A percentile compares a stretch with the other conserved stretches of the same genome.
phyloP scores from a whole-genome alignment of 2,888 invertebrate genomes.

The Branchellion lobata region DNA sequence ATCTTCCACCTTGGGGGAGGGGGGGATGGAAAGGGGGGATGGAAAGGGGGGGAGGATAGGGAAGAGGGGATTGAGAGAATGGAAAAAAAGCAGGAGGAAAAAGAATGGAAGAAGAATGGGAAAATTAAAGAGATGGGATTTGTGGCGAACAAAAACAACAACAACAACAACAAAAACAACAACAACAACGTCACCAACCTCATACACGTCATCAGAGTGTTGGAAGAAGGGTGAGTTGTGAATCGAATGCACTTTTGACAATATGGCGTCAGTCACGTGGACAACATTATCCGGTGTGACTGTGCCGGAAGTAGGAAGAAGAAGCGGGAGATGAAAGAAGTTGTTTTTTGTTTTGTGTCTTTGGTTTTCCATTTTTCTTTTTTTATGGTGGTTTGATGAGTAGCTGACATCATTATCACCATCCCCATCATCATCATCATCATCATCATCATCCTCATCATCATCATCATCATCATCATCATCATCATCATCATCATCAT shows the following conservation, averaged over 20 bases:
- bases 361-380: neutral
- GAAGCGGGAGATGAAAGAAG: neutral
- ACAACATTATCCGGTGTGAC: constrained; percentile 94
- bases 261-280: constrained; percentile 88
- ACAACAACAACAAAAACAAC: too few species aligned
- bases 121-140: too few species aligned
- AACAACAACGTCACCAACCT: too few species aligned
- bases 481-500: too few species aligned
- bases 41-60: too few species aligned
- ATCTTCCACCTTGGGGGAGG: too few species aligned
- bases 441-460: neutral
- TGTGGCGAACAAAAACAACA: too few species aligned
- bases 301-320: constrained; percentile 73
- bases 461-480: too few species aligned
- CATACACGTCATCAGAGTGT: too few species aligned
- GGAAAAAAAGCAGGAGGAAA: too few species aligned
- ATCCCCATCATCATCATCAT: neutral
- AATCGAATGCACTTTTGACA: constrained; percentile 69
- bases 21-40: too few species aligned
- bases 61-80: too few species aligned
- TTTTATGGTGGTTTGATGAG: neutral
- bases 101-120: constrained; percentile 65
- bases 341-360: neutral
- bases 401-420: neutral
- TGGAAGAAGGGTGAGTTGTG: constrained; percentile 57